A percentile compares a stretch with the other conserved stretches of the same genome.
Conservation (phyloP, 2,797 vertebrate species). For the Eulemur mongoz region DNA sequence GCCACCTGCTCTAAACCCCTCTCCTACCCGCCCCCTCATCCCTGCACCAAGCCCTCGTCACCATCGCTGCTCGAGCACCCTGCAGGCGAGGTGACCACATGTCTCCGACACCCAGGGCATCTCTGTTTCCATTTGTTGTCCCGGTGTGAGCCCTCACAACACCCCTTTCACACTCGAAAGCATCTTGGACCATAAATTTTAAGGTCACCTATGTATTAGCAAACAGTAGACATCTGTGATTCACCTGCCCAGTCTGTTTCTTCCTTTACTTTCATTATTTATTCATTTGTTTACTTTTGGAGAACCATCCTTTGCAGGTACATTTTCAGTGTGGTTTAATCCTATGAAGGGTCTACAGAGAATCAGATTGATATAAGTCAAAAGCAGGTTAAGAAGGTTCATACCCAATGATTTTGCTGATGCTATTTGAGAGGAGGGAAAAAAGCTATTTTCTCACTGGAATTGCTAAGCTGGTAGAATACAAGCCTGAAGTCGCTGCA, state of each 20-base stretch:
- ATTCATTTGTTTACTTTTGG: not conserved
- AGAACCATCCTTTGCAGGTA: not conserved
- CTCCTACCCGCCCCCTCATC: not conserved
- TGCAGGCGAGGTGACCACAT: rapidly evolving
- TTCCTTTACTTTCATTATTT: not conserved
- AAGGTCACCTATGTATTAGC: not conserved
- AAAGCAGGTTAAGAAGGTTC: not conserved
- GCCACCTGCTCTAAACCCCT: not conserved
- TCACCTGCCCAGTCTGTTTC: not conserved
- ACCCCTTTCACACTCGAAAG: not conserved
- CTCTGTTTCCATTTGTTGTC: not conserved
- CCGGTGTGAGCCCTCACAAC: no score
- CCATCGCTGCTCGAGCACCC: not conserved
- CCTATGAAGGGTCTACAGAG: not conserved
- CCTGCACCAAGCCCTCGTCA: no score
- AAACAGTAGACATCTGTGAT: not conserved
- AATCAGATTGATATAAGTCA: not conserved
- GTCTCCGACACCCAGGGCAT: not conserved
- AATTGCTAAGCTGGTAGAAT: not conserved
- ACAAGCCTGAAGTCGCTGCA: not conserved
- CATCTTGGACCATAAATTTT: not conserved
- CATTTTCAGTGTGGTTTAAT: not conserved
- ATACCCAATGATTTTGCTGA: not conserved
- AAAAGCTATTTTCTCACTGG: not conserved
- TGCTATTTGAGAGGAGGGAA: not conserved